Conservation (phyloP, 2,113 vertebrate genomes). For the Turdus rufiventris region DNA sequence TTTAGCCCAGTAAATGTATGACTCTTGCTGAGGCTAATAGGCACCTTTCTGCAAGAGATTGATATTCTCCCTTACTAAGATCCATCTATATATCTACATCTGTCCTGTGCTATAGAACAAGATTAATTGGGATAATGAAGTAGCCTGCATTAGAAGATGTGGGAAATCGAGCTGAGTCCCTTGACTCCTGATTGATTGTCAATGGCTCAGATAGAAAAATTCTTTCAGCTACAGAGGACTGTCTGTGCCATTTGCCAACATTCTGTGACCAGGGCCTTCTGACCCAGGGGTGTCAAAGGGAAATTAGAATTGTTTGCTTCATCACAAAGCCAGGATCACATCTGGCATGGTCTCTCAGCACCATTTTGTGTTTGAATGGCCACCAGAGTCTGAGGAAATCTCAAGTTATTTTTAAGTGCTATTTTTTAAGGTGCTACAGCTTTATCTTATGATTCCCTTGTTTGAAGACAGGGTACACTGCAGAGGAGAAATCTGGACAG, state of each 20-base stretch:
- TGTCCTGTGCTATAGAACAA: neutral
- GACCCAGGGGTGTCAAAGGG: neutral
- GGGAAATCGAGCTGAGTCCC: neutral
- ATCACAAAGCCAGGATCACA: neutral
- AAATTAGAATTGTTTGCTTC: neutral
- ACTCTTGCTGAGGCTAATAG: neutral
- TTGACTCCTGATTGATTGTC: neutral
- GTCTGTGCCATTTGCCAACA: neutral
- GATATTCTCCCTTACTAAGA: neutral
- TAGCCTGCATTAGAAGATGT: neutral
- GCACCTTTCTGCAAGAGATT: neutral
- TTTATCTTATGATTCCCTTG: neutral
- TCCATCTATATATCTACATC: neutral
- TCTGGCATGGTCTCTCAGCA: neutral
- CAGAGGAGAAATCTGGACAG: neutral
- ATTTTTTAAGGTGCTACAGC: neutral
- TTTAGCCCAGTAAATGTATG: neutral
- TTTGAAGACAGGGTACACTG: neutral
- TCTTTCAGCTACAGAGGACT: neutral
- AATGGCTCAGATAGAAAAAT: neutral
- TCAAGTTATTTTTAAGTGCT: neutral
- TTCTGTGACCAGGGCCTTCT: neutral
- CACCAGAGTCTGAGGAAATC: neutral
- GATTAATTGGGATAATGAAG: neutral
- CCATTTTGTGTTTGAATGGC: neutral